Evolutionary conservation across 2,113 vertebrate species (phyloP).

Genomic region (Chlorocebus sabaeus): DNA sequence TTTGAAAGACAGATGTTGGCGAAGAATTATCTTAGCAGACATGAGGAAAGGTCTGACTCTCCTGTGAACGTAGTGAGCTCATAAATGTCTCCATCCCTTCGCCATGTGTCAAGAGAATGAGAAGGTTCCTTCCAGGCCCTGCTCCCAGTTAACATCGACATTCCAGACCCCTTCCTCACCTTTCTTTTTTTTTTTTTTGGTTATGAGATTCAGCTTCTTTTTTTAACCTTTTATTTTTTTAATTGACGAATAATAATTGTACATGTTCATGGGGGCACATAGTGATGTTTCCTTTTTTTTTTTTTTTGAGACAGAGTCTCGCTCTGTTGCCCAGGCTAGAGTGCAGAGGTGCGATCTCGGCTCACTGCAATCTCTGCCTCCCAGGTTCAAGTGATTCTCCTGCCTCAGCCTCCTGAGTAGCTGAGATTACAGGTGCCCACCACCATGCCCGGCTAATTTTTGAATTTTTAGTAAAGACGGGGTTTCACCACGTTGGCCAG

Average conservation of each 20-base stretch:
- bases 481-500: no score
- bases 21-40: not conserved
- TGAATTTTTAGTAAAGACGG: no score
- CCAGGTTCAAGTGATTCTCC: no score
- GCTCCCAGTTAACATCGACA: fast-evolving
- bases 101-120: fast-evolving
- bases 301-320: no score
- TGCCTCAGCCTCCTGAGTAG: no score
- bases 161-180: not conserved
- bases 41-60: not conserved
- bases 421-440: no score
- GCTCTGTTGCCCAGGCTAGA: no score
- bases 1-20: not conserved
- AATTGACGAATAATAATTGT: not conserved
- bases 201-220: not conserved
- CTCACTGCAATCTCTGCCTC: no score
- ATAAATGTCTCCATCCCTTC: not conserved
- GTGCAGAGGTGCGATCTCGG: no score
- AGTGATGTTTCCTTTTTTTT: not conserved
- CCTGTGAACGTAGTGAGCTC: not conserved
- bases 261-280: not conserved
- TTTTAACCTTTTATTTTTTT: not conserved
- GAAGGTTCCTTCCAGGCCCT: not conserved
- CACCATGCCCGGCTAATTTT: no score
- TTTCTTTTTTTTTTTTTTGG: not conserved